Evolutionary conservation across 2,888 invertebrate species (phyloP).

Genomic region (Mimachlamys varia): DNA sequence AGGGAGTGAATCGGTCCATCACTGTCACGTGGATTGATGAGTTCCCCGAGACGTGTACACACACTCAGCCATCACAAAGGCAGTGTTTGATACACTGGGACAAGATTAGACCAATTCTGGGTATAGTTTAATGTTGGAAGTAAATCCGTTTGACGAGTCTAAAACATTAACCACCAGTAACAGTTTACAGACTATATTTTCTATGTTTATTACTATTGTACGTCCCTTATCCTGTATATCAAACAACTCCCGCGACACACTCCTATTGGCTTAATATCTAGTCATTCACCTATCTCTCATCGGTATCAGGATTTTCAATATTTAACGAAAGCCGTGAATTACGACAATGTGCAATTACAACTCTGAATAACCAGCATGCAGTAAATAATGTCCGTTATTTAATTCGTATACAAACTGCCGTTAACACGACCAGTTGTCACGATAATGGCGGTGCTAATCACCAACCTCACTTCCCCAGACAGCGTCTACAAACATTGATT

Average conservation of each 20-base stretch:
- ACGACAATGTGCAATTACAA: neutral
- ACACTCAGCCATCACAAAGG: neutral
- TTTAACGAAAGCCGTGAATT: neutral
- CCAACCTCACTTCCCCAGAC: neutral
- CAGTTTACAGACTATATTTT: neutral
- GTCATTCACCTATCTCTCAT: neutral
- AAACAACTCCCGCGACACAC: neutral
- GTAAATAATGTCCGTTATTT: neutral
- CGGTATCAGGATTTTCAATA: neutral
- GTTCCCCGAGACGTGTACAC: neutral
- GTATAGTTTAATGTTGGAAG: neutral
- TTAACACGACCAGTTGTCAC: neutral
- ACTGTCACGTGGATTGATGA: neutral
- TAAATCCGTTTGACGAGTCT: neutral
- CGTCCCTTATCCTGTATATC: neutral
- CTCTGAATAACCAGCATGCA: too few species aligned
- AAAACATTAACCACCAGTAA: neutral
- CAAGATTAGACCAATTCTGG: neutral
- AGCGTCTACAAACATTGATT: neutral
- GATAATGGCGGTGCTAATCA: neutral
- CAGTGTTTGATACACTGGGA: neutral
- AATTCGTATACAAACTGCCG: neutral
- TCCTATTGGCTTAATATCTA: neutral
- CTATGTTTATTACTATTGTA: neutral
- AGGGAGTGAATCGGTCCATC: slow-evolving; percentile 1